phyloP scores from a whole-genome alignment of 2,797 vertebrate species.

The Enteromius afrohamiltoni region DNA sequence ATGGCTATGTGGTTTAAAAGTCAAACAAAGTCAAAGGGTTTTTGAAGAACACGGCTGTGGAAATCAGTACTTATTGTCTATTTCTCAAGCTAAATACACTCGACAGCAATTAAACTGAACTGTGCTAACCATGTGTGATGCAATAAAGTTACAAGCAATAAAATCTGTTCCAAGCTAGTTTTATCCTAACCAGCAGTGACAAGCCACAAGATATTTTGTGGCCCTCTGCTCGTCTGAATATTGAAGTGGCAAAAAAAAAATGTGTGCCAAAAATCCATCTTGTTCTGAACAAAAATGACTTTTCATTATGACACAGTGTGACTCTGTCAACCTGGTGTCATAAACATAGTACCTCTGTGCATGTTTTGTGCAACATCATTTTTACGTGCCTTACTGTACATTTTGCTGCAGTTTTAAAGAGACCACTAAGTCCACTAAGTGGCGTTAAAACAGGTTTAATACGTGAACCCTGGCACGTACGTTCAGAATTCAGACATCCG shows the following conservation, averaged over 20 bases:
- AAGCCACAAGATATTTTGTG: not conserved
- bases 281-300: not conserved
- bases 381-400: too few relatives aligned
- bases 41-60: constrained; percentile 7
- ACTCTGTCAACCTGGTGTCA: not conserved
- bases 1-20: constrained; percentile 13
- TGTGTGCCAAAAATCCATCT: not conserved
- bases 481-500: too few relatives aligned
- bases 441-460: too few relatives aligned
- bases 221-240: not conserved
- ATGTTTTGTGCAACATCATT: too few relatives aligned
- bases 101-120: constrained; percentile 1
- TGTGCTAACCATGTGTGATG: not conserved
- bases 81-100: not conserved
- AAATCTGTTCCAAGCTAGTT: not conserved
- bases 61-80: not conserved
- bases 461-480: too few relatives aligned
- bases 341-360: too few relatives aligned
- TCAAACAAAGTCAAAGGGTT: constrained; percentile 30
- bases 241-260: not conserved
- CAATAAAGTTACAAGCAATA: not conserved
- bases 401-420: too few relatives aligned
- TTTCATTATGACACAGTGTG: not conserved
- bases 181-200: not conserved
- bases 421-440: too few relatives aligned